These are phyloP conservation scores for Apodemus speciosus DNA, from an alignment of 2,113 vertebrate species.

Conservation along the genomic window DNA sequence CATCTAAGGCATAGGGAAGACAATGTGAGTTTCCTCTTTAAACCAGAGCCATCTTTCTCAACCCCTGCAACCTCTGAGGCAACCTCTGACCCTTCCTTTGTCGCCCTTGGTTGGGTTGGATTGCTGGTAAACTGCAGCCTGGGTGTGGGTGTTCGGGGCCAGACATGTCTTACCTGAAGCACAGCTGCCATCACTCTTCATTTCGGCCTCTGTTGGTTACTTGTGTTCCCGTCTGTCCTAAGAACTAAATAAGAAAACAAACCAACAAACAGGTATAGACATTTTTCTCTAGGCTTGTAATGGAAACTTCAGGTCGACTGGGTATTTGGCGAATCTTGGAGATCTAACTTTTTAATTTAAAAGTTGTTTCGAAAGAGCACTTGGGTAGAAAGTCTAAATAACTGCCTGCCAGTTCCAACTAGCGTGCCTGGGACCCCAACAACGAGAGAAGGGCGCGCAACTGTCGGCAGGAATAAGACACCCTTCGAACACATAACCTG, in stretches of 20 bases:
- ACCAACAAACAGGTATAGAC: constrained; percentile 46
- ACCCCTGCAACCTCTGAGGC: not conserved
- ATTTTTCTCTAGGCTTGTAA: constrained; percentile 74
- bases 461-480: not conserved
- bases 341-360: constrained; percentile 72
- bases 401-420: constrained; percentile 51
- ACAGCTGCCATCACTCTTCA: constrained; percentile 29
- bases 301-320: constrained; percentile 55
- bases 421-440: not conserved
- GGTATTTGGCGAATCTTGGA: not conserved
- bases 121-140: not conserved
- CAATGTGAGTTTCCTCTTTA: constrained; percentile 3
- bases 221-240: constrained; percentile 72
- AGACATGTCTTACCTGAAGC: constrained; percentile 58
- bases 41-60: not conserved
- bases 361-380: constrained; percentile 55
- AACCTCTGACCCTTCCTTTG: not conserved
- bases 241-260: constrained; percentile 70
- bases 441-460: not conserved
- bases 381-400: constrained; percentile 70
- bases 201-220: constrained; percentile 70
- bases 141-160: constrained; percentile 14
- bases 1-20: not conserved
- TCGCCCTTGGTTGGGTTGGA: not conserved
- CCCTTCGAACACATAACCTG: not conserved